Percentiles rank a stretch among this genome's conserved stretches.
These are phyloP conservation scores for Eurystomus gularis DNA, from an alignment of 2,113 vertebrate genomes.

Conservation along the genomic window DNA sequence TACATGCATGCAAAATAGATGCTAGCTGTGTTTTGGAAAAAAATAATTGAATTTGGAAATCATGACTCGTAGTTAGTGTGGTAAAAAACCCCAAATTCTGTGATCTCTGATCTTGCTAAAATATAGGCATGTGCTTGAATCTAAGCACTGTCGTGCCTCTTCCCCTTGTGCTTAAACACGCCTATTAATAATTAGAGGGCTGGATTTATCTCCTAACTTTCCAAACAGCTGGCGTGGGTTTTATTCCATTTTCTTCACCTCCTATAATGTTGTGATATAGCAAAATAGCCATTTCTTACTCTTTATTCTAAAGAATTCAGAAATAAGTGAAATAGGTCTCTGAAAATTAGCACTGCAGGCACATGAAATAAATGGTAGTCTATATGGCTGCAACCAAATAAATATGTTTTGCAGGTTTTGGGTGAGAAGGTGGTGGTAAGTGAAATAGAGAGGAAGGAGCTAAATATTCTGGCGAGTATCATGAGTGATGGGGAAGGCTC, in stretches of 20 bases:
- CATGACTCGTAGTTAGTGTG: not conserved
- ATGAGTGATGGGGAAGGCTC: not conserved
- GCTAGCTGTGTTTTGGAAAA: not conserved
- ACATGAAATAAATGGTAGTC: constrained; percentile 14
- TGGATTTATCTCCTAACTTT: constrained; percentile 38
- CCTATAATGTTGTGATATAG: constrained; percentile 55
- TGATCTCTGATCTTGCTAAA: not conserved
- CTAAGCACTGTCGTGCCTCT: not conserved
- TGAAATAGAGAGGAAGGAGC: constrained; percentile 39
- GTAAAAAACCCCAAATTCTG: not conserved
- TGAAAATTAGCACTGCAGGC: constrained; percentile 35
- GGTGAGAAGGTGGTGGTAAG: constrained; percentile 32
- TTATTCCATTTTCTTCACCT: not conserved
- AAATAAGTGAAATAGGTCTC: constrained; percentile 44
- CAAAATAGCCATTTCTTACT: constrained; percentile 57
- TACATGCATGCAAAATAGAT: not conserved
- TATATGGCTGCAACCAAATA: constrained; percentile 27
- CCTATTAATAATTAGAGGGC: constrained; percentile 2
- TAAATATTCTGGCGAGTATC: not conserved
- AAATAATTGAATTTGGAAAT: not conserved
- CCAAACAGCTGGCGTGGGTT: not conserved
- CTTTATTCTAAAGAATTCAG: constrained; percentile 30
- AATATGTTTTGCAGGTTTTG: constrained; percentile 34
- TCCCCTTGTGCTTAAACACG: not conserved
- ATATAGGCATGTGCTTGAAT: not conserved